phyloP scores from a whole-genome alignment of 2,888 invertebrate genomes.

The Drosophila melanosoma region DNA sequence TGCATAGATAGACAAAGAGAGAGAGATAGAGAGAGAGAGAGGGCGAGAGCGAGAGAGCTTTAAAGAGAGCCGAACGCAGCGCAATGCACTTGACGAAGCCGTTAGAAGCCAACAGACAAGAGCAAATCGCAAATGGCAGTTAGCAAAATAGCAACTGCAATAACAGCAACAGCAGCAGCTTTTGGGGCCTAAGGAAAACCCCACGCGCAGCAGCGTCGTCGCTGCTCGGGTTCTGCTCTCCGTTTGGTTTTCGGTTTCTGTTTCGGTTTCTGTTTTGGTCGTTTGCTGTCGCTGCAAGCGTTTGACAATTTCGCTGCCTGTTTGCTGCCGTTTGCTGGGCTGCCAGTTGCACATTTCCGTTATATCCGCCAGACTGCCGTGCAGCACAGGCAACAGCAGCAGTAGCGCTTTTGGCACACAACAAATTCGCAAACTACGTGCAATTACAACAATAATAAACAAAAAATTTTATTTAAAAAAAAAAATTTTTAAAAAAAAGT shows the following conservation, averaged over 20 bases:
- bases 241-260: constrained; percentile 37
- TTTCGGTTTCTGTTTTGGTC: constrained; percentile 33
- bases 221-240: constrained; percentile 54
- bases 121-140: constrained; percentile 51
- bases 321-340: constrained; percentile 49
- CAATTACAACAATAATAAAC: constrained; percentile 28
- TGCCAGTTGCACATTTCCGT: constrained; percentile 79
- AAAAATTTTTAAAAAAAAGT: constrained; percentile 4
- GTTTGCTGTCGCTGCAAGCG: constrained; percentile 53
- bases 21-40: constrained; percentile 7
- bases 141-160: constrained; percentile 47
- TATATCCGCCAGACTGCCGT: constrained; percentile 74
- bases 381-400: constrained; percentile 48
- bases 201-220: constrained; percentile 44
- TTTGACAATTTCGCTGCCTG: constrained; percentile 73
- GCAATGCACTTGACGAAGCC: constrained; percentile 57
- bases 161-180: constrained; percentile 27
- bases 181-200: constrained; percentile 57
- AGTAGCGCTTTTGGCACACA: constrained; percentile 21
- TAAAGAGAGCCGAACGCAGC: constrained; percentile 24
- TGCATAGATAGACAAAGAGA: background rate
- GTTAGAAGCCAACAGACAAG: constrained; percentile 53
- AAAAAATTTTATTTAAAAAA: background rate
- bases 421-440: constrained; percentile 42
- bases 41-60: constrained; percentile 7